Base-by-base conservation (phyloP, 1,140 invertebrate species). In the Drosophila pseudoananassae region DNA sequence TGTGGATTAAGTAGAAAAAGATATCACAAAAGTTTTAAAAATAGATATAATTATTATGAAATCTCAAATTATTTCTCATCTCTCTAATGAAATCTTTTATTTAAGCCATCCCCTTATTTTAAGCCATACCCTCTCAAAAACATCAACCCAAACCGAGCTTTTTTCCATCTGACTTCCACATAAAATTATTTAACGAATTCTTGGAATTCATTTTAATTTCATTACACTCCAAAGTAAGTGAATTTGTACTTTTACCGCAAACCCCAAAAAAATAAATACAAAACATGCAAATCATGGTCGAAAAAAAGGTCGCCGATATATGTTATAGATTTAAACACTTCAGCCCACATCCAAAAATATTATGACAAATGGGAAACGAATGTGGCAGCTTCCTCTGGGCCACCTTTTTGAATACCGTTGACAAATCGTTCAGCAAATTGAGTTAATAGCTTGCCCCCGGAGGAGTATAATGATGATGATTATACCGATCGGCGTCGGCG, bases 281-380 rank as follows among this genome's bases (percentile, higher is more conserved):
- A 31, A 76, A 55, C 15, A 82, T 64, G 74, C 61, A 82, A 82
- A 82, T 77, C 79, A 66, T 59, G 54, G 7, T 52, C 43, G 12
- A 15, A 17, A 61, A 61, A 61, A 31, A 46, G 20, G 46, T 69
- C 43, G 38, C 38, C 7, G 27, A 66, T 68, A 59, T 65, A 64
- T 73, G 83, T 79, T 83, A 83, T 75, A 79, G 56, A 71, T 82
- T 85, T 78, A 88, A 88, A 65, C 64, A 60, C 64, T 73, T 77
- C 79, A 79, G 72, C 83, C 83, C 78, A 83, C 83, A 60, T 38
- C 46, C 40, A 17, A 61, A 51, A 75, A 88, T 36, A 88, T 85
- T 78, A 87, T 87, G 69, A 85, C 70, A 82, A 87, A 78, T 87
- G 69, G 51, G 60, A 46, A 61, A 65, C 56, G 50, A 82, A 49